phyloP scores from a whole-genome alignment of 1,140 invertebrate species.

The Trachymyrmex cornetzi region DNA sequence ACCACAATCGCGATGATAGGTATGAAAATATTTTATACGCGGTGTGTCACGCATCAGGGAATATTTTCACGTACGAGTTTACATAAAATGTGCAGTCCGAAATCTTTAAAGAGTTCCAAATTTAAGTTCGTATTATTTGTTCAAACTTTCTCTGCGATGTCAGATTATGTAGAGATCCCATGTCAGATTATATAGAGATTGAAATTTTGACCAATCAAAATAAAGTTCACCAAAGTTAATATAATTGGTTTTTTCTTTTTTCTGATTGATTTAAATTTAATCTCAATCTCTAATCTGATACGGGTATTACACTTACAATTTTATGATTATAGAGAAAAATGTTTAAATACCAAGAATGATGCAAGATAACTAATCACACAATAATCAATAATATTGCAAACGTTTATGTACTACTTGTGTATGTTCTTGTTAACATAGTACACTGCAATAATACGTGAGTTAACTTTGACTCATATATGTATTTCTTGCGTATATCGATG shows the following conservation, averaged over 20 bases:
- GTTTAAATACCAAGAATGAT: not conserved
- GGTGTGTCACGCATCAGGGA: too few relatives aligned
- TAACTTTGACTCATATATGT: not conserved
- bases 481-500: not conserved
- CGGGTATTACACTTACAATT: not conserved
- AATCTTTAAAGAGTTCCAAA: not conserved
- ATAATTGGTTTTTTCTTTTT: too few relatives aligned
- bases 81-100: not conserved
- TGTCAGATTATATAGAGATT: too few relatives aligned
- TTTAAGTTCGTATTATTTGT: not conserved
- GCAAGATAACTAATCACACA: not conserved
- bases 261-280: too few relatives aligned
- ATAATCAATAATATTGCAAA: conserved; percentile 2
- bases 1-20: not conserved
- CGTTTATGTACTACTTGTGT: not conserved
- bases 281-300: too few relatives aligned
- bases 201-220: too few relatives aligned
- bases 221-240: too few relatives aligned
- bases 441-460: not conserved
- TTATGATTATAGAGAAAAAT: not conserved
- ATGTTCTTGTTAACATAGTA: not conserved
- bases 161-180: too few relatives aligned
- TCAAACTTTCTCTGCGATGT: not conserved
- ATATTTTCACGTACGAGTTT: not conserved
- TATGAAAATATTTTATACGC: not conserved